These are phyloP conservation scores for Orbicella faveolata DNA, from an alignment of 64 coral and sea anemone species.

Conservation along the genomic window DNA sequence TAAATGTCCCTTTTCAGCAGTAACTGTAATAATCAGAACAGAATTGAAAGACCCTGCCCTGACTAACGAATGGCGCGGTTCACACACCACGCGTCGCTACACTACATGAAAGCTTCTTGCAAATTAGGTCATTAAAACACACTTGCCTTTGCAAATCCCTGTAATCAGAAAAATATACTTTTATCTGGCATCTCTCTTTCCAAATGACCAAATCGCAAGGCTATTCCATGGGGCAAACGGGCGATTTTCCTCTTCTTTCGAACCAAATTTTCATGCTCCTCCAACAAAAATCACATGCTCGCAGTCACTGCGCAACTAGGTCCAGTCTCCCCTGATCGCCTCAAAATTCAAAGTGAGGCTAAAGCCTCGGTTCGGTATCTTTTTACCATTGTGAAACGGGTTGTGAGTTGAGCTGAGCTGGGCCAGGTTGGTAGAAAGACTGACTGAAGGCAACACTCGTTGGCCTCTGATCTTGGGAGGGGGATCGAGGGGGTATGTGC, in stretches of 20 bases:
- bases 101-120: not conserved
- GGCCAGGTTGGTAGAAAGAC: too few relatives aligned
- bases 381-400: not conserved
- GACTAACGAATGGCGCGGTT: not conserved
- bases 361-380: not conserved
- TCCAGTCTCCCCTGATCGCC: not conserved
- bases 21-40: not conserved
- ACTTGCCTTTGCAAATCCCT: conserved; percentile 28
- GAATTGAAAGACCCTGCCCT: conserved; percentile 18
- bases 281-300: conserved; percentile 44
- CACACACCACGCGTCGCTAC: not conserved
- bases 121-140: not conserved
- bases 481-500: too few relatives aligned
- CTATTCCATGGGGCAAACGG: conserved; percentile 23
- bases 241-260: conserved; percentile 4
- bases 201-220: not conserved
- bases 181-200: conserved; percentile 3
- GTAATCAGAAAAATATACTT: conserved; percentile 7
- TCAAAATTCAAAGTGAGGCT: not conserved
- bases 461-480: too few relatives aligned
- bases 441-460: too few relatives aligned
- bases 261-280: not conserved
- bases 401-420: not conserved
- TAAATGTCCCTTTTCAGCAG: not conserved
- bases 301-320: not conserved